Conservation (phyloP, 2,888 invertebrate genomes). For the Pyrgus malvae region DNA sequence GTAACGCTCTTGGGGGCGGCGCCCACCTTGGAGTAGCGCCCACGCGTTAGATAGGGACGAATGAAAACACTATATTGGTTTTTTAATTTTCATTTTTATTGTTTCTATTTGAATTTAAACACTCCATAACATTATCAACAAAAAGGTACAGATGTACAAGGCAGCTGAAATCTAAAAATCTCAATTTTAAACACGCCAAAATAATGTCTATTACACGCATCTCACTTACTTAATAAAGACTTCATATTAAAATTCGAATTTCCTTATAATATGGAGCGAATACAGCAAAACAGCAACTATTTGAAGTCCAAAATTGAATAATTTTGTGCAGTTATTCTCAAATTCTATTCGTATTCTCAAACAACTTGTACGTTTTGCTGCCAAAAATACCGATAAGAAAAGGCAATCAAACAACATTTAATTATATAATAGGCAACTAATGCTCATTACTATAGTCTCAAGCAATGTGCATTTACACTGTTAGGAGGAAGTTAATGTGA, state of each 20-base stretch:
- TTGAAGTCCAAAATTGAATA: background rate
- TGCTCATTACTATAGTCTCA: too few relatives aligned
- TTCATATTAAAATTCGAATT: conserved; percentile 5
- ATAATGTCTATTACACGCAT: background rate
- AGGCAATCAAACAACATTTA: background rate
- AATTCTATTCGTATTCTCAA: background rate
- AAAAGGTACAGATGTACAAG: conserved; percentile 46
- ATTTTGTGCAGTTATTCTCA: background rate
- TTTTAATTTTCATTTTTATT: conserved; percentile 72
- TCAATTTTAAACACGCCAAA: conserved; percentile 10
- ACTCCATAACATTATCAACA: conserved; percentile 71
- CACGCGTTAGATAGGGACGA: too few relatives aligned
- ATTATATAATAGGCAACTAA: too few relatives aligned
- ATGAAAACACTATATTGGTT: conserved; percentile 43
- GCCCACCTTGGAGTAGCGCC: too few relatives aligned
- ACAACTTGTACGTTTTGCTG: background rate
- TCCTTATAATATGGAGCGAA: conserved; percentile 14
- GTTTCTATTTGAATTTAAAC: conserved; percentile 65
- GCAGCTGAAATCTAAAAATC: conserved; percentile 45
- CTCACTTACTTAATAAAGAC: conserved; percentile 9
- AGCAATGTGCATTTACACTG: too few relatives aligned
- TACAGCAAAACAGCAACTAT: background rate
- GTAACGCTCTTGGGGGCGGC: too few relatives aligned
- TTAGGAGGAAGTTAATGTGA: too few relatives aligned
- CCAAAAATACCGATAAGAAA: background rate